Percentiles rank a stretch among this genome's conserved stretches.
phyloP scores from a whole-genome alignment of 2,888 invertebrate species.

The Hydrotaea cyrtoneurina region DNA sequence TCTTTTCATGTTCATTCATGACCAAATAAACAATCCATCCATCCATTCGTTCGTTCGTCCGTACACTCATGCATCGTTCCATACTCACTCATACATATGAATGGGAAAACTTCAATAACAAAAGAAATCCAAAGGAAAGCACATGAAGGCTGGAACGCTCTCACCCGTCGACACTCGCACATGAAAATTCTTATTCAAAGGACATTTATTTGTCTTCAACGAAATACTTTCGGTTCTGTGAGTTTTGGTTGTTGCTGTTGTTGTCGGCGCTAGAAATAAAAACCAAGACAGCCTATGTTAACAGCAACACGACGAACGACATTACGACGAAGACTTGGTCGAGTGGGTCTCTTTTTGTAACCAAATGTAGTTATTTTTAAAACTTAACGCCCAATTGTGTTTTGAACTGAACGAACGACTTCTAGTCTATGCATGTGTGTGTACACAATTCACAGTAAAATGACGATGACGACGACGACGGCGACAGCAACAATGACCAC shows the following conservation, averaged over 20 bases:
- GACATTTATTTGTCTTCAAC: constrained; percentile 19
- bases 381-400: constrained; percentile 39
- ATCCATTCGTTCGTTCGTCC: not conserved
- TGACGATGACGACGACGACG: not conserved
- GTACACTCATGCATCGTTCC: not conserved
- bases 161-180: not conserved
- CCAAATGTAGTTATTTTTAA: not conserved
- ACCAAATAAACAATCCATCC: constrained; percentile 37
- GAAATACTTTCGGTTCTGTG: not conserved
- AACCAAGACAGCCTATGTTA: not conserved
- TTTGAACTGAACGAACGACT: constrained; percentile 8
- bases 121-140: not conserved
- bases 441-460: not conserved
- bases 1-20: constrained; percentile 44
- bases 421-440: not conserved
- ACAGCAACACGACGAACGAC: not conserved
- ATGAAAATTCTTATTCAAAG: not conserved
- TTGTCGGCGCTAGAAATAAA: not conserved
- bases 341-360: not conserved
- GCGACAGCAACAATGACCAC: not conserved
- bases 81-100: not conserved
- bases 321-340: not conserved
- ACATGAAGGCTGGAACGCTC: constrained; percentile 9
- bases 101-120: constrained; percentile 12
- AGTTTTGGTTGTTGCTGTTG: not conserved